Evolutionary conservation across 2,797 vertebrate genomes (phyloP).

Genomic region (Microcaecilia unicolor): DNA sequence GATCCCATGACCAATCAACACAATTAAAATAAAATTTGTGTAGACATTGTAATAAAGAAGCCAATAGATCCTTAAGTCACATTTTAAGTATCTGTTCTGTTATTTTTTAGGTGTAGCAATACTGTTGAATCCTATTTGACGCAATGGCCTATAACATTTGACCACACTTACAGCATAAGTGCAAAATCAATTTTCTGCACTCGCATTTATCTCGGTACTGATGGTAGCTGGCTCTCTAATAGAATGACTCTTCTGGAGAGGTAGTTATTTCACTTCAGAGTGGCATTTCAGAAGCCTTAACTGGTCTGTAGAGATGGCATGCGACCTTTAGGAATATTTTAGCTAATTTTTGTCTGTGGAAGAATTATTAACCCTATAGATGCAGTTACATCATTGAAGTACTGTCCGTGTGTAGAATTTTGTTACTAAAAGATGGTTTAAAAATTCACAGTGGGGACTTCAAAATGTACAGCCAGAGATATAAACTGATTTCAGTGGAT

Average conservation of each 20-base stretch:
- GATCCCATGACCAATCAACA: background rate
- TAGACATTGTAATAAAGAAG: conserved; percentile 15
- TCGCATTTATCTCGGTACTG: conserved; percentile 53
- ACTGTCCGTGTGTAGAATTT: too few relatives aligned
- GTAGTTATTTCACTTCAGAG: conserved; percentile 55
- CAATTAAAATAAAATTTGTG: conserved; percentile 7
- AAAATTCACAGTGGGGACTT: too few relatives aligned
- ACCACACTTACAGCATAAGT: conserved; percentile 51
- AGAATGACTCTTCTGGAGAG: conserved; percentile 50
- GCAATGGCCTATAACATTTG: conserved; percentile 50
- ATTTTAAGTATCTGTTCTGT: conserved; percentile 25
- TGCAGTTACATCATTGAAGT: background rate
- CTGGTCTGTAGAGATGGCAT: conserved; percentile 46
- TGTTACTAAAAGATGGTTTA: too few relatives aligned
- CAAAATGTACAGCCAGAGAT: too few relatives aligned
- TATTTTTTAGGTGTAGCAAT: conserved; percentile 26
- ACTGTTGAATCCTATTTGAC: conserved; percentile 33
- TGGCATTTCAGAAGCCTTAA: conserved; percentile 55
- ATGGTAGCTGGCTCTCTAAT: conserved; percentile 50
- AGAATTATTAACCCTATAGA: conserved; percentile 31
- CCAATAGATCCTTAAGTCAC: conserved; percentile 18
- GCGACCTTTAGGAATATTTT: conserved; percentile 58
- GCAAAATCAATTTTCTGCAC: conserved; percentile 60
- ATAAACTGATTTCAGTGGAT: too few relatives aligned
- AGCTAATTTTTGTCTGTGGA: conserved; percentile 32